Evolutionary conservation across 2,888 invertebrate species (phyloP), one percentile per base, ranked within the genome.

Genomic region (Hesperia comma): DNA sequence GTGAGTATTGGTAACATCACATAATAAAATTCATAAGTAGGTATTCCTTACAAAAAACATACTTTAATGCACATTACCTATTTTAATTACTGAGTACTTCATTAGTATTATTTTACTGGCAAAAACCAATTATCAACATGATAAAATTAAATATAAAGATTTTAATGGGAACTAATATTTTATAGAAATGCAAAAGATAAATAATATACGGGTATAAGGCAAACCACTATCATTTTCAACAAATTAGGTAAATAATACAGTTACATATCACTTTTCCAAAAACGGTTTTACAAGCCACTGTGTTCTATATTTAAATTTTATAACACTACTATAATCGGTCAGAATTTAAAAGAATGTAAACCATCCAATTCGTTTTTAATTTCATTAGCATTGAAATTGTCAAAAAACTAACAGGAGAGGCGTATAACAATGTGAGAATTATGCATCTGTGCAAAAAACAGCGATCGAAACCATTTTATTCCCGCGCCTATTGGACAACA

Each of bases 361-460:
- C 14, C n/a, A 60, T 58, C 40, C 53, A 14, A 66, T 43, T 19
- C 43, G 12, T 43, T 66, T 66, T 58, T 54, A 58, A 58, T 58
- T 66, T 60, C 19, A 66, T 66, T 66, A 54, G 43, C 58, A 60
- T 66, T 51, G 53, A 60, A 60, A 66, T 54, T 32, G 53, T 32
- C 53, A 17, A 57, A 57, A 56, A 60, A 66, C 26, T 32, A 60
- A 57, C 58, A 54, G 33, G 15, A 54, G 46, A 60, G 7, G 33
- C 21, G 57, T 37, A 60, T 19, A 66, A 66, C 37, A 54, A 66
- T 54, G 60, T 53, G 19, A 64, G 58, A 53, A 66, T 66, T 66
- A 66, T 66, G 46, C 66, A 26, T 60, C 60, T 60, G 60, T 60
- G 60, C 60, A 66, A 66, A 60, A 62, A 58, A 63, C 21, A 15